These are phyloP conservation scores for Adoxophyes honmai DNA, from an alignment of 1,140 invertebrate genomes.

Conservation along the genomic window DNA sequence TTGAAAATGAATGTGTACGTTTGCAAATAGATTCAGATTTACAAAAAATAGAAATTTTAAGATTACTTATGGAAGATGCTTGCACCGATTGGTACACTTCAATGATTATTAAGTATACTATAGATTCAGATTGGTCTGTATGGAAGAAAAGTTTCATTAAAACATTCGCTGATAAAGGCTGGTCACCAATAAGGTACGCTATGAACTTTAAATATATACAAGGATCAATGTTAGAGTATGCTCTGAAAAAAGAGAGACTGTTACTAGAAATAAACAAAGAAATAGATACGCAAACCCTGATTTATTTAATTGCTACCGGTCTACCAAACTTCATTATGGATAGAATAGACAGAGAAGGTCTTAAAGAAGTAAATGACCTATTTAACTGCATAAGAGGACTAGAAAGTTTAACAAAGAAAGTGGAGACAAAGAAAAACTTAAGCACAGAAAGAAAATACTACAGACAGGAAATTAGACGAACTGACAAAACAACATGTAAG, in stretches of 20 bases:
- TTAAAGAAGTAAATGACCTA: constrained; percentile 33
- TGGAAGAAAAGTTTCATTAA: not conserved
- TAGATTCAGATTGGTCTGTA: not conserved
- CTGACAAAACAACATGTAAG: constrained; percentile 30
- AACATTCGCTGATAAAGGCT: no score
- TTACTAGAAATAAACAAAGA: constrained; percentile 34
- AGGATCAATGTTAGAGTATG: no score
- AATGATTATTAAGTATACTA: constrained; percentile 18
- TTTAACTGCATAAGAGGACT: constrained; percentile 29
- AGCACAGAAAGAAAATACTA: constrained; percentile 18
- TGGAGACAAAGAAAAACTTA: constrained; percentile 18
- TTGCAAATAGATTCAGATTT: constrained; percentile 27
- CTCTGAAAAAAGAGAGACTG: no score
- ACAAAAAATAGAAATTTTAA: constrained; percentile 31
- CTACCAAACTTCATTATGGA: constrained; percentile 42
- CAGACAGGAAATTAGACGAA: constrained; percentile 25
- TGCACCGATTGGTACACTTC: no score
- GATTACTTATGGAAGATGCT: constrained; percentile 43
- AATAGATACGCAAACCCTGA: constrained; percentile 34
- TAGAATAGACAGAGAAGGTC: constrained; percentile 35
- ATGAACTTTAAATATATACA: no score
- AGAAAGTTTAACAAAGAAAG: constrained; percentile 35
- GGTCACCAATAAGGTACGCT: not conserved
- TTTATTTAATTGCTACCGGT: constrained; percentile 39
- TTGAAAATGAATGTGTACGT: constrained; percentile 37